These are phyloP conservation scores for Brevimyrus niger DNA, from an alignment of 2,113 vertebrate species.

Conservation along the genomic window DNA sequence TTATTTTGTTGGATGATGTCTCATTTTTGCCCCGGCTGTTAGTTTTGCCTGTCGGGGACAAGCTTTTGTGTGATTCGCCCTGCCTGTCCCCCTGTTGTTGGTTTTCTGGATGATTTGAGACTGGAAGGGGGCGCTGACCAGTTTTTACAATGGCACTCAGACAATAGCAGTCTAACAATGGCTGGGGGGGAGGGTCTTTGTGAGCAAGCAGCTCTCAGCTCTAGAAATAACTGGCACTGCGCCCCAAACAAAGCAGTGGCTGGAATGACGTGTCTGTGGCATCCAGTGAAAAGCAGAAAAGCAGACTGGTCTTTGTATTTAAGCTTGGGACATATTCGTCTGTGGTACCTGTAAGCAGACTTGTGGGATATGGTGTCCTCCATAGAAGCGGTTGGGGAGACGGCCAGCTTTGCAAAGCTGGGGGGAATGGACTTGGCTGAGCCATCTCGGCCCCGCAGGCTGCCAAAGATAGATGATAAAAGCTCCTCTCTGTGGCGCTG, in stretches of 20 bases:
- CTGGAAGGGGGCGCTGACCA: neutral
- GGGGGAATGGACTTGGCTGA: neutral
- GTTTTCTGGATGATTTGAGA: conserved; percentile 13
- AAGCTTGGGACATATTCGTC: neutral
- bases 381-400: neutral
- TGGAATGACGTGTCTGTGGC: neutral
- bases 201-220: neutral
- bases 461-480: neutral
- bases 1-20: neutral
- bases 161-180: neutral
- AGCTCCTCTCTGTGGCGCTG: neutral
- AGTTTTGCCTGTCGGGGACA: neutral
- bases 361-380: neutral
- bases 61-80: neutral
- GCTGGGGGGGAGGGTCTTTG: conserved; percentile 7
- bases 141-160: neutral
- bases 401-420: neutral
- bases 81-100: neutral
- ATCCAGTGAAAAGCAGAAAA: too few relatives aligned
- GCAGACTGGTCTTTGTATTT: neutral
- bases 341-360: neutral
- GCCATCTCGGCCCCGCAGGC: neutral
- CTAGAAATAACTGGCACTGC: neutral
- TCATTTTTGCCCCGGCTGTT: neutral
- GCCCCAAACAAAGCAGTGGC: neutral